phyloP scores from a whole-genome alignment of 2,888 invertebrate species.

The Glyphotaelius pellucidus region DNA sequence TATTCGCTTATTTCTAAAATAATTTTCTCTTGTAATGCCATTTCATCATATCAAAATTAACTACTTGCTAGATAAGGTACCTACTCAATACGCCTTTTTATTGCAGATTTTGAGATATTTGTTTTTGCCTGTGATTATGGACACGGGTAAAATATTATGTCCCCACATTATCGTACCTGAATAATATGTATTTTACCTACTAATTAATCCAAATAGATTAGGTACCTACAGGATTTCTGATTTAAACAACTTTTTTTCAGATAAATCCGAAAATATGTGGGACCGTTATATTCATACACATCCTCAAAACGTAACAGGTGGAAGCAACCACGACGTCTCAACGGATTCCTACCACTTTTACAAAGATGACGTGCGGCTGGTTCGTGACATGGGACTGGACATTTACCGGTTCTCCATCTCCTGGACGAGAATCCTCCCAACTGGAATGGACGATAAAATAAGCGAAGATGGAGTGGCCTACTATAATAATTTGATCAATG shows the following conservation, averaged over 20 bases:
- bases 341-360: constrained; percentile 82
- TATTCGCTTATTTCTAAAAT: neutral
- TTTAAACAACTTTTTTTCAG: constrained; percentile 69
- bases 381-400: constrained; percentile 73
- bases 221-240: neutral
- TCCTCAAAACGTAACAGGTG: constrained; percentile 76
- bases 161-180: neutral
- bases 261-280: constrained; percentile 83
- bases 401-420: constrained; percentile 80
- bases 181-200: too few relatives aligned
- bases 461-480: constrained; percentile 75
- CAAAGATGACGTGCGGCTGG: constrained; percentile 78
- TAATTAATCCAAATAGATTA: too few relatives aligned
- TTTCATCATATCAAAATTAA: neutral
- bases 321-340: constrained; percentile 79
- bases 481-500: constrained; percentile 80
- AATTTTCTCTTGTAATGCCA: neutral
- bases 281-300: constrained; percentile 79
- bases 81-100: neutral
- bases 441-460: constrained; percentile 71
- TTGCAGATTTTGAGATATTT: neutral
- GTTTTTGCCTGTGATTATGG: neutral
- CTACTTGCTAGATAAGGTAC: neutral
- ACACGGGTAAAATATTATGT: too few relatives aligned
- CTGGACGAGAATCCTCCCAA: constrained; percentile 83